Percentiles rank a stretch among this genome's conserved stretches.
Conservation (phyloP, 2,888 invertebrate species). For the Andrena minutula region DNA sequence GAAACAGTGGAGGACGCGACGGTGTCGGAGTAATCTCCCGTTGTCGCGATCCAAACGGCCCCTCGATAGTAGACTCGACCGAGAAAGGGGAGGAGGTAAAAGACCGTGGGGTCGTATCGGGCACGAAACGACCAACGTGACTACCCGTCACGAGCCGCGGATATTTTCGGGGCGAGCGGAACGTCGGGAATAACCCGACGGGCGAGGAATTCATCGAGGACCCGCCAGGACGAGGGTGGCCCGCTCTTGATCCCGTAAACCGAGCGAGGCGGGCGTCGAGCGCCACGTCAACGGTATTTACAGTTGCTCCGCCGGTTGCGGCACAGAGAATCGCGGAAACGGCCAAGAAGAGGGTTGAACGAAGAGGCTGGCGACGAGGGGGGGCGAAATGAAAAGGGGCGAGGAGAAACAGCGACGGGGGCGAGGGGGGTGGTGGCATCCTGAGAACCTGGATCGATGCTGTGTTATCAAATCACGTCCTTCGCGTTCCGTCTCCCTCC, state of each 20-base stretch:
- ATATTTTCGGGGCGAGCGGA: constrained; percentile 62
- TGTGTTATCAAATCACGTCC: constrained; percentile 75
- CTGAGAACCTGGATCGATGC: constrained; percentile 75
- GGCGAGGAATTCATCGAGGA: constrained; percentile 64
- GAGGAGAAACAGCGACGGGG: constrained; percentile 34
- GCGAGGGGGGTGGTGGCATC: constrained; percentile 69
- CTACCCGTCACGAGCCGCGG: constrained; percentile 50
- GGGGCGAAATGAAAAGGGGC: constrained; percentile 37
- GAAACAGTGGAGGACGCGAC: background rate
- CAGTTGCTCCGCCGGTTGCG: constrained; percentile 53
- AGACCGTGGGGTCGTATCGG: constrained; percentile 29
- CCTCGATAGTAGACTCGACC: background rate
- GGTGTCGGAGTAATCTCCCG: background rate
- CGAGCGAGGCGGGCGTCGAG: constrained; percentile 35
- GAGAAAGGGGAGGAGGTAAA: background rate
- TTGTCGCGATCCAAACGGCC: constrained; percentile 4
- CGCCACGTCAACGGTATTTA: constrained; percentile 61
- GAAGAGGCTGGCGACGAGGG: background rate
- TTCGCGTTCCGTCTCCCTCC: constrained; percentile 57
- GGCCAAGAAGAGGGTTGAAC: background rate
- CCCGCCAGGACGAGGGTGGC: constrained; percentile 1
- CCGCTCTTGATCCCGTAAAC: constrained; percentile 6
- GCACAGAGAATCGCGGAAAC: constrained; percentile 56
- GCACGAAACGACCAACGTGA: constrained; percentile 47
- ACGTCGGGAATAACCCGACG: constrained; percentile 59